Evolutionary conservation across 2,888 invertebrate genomes (phyloP).

Genomic region (Clanis bilineata): DNA sequence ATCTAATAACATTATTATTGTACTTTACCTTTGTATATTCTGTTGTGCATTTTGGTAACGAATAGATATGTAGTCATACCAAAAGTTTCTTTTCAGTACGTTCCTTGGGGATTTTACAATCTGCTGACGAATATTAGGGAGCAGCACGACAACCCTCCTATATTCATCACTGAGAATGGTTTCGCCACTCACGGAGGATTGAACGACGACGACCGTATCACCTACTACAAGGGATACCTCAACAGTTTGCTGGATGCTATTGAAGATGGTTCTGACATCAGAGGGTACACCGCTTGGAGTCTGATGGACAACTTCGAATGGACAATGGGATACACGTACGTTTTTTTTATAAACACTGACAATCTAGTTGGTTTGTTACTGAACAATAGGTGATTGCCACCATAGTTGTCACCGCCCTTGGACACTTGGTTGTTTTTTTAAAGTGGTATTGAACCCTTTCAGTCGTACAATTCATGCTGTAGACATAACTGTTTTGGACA

Average conservation of each 20-base stretch:
- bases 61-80: no score
- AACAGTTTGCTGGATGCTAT: slow-evolving; percentile 58
- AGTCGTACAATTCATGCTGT: no score
- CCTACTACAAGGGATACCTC: slow-evolving; percentile 57
- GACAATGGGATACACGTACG: slow-evolving; percentile 74
- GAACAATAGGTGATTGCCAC: no score
- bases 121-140: slow-evolving; percentile 69
- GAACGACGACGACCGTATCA: slow-evolving; percentile 61
- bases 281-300: slow-evolving; percentile 81
- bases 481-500: no score
- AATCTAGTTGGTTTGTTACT: no score
- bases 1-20: no score
- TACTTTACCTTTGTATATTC: no score
- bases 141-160: slow-evolving; percentile 72
- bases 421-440: no score
- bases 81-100: slow-evolving; percentile 42
- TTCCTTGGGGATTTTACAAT: slow-evolving; percentile 80
- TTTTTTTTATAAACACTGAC: no score
- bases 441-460: no score
- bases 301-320: slow-evolving; percentile 84
- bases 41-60: no score
- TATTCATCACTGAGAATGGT: slow-evolving; percentile 83
- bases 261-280: slow-evolving; percentile 60
- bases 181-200: slow-evolving; percentile 38
- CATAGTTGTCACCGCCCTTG: no score